Base-by-base conservation (phyloP, 2,888 invertebrate genomes). In the Bombylius major region DNA sequence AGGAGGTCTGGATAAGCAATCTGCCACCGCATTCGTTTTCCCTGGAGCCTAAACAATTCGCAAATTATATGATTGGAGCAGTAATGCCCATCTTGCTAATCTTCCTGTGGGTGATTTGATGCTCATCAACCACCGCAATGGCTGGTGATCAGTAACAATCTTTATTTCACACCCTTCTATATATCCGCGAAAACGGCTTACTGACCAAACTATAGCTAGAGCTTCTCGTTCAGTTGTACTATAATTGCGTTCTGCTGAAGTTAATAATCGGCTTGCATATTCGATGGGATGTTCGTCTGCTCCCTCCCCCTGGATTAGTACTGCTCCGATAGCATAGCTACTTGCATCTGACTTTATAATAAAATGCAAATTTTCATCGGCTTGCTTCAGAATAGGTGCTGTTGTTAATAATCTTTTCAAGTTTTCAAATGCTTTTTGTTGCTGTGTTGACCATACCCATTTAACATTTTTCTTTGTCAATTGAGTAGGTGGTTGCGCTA, bases 181-280 rank as follows among this genome's bases (percentile, higher is more conserved):
- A 42, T 55, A 57, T 2, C 54, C 57, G 12, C 51, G 42, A 49
- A 56, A 62, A 44, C 58, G 57, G 13, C 49, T 36, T 11, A 56
- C 56, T 32, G 58, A 70, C 5, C 57, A 61, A 3, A 57, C 53
- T 32, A 60, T 57, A 5, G 60, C 71, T 1, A 71, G 57, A 0
- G 65, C 67, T 62, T 77, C 76, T 12, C 70, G 63, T 58, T 76
- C 75, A 0, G 70, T 73, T 0, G 70, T 69, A 0, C 67, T 61
- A 48, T 75, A 75, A 42, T 71, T 73, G 1, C 58, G 56, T 59
- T 76, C 72, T 5, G 67, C 63, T 12, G 52, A 9, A 4, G 57
- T 62, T 33, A 67, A 33, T 2, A 67, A 51, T 9, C 66, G 54
- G 50, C 63, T 65, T 1, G 65, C 64, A 53, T 65, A 69, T 47